Evolutionary conservation across 2,888 invertebrate genomes (phyloP), one percentile per base, ranked within the genome.

Genomic region (Hartigia nigra): DNA sequence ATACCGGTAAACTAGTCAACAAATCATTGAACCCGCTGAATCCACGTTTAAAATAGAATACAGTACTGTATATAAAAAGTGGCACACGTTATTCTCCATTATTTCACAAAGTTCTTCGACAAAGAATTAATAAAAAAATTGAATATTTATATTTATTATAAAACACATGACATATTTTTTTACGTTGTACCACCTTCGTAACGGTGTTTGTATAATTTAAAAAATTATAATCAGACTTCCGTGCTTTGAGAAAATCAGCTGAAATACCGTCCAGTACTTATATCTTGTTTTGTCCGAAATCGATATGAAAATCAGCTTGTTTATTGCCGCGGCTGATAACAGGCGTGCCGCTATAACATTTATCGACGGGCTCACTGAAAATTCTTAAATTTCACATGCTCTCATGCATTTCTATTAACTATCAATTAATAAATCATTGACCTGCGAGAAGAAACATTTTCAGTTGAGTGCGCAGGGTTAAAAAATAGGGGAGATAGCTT

Each of bases 241-340:
- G 55, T 55, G 9, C 1, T 9, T 23, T 23, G 9, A 55, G 55
- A 55, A 55, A 55, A 55, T 9, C 55, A 55, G 55, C 23, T 55
- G 9, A 23, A 55, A 5, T 9, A 55, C 55, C 55, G 55, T 55
- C 23, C 23, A 23, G 23, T 9, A 23, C 14, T 55, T 55, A 55
- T 55, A 55, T 5, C 23, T 55, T 55, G 9, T 23, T 23, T 55
- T 55, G 55, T 23, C 55, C 55, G 23, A 55, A 55, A 72, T 72
- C 72, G 72, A 72, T 72, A 34, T 72, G 72, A 34, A 72, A 72
- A 72, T 72, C 31, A 32, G 31, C 31, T 31, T 72, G 72, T 72
- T 72, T 72, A 72, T 34, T 72, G 72, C 34, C 72, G 72, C 72
- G 32, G 72, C 2, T 55, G 55, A 55, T 55, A 55, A 23, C 55